These are phyloP conservation scores for Ctena decussata DNA, from an alignment of 2,888 invertebrate genomes.

Conservation along the genomic window DNA sequence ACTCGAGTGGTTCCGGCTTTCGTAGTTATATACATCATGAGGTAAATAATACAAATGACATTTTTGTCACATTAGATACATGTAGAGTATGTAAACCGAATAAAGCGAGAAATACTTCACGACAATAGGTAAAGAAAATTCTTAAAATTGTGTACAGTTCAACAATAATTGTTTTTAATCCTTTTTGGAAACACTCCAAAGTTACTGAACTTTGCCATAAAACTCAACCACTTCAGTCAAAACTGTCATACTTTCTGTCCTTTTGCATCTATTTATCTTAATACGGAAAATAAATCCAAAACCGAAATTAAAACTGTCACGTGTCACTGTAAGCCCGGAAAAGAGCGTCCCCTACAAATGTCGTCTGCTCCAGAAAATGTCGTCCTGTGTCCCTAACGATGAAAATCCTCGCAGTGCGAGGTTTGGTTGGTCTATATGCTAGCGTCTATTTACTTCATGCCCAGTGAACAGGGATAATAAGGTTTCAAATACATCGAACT, in stretches of 20 bases:
- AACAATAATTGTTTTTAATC: neutral
- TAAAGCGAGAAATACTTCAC: neutral
- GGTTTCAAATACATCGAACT: slow-evolving; percentile 7
- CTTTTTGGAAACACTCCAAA: slow-evolving; percentile 1
- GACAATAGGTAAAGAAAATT: neutral
- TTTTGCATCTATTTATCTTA: neutral
- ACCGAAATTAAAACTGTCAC: neutral
- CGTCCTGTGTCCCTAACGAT: neutral
- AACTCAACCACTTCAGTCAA: neutral
- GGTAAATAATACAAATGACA: too few species aligned
- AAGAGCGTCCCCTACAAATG: neutral
- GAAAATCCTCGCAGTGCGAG: neutral
- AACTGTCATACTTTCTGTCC: neutral
- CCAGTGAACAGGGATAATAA: neutral
- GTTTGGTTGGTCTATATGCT: neutral
- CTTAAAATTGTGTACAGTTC: neutral
- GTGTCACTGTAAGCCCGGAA: neutral
- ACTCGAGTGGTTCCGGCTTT: slow-evolving; percentile 1
- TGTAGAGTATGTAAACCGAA: neutral
- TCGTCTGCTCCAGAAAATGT: neutral
- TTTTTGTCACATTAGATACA: slow-evolving; percentile 2
- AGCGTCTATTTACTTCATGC: slow-evolving; percentile 9
- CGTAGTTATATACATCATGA: neutral
- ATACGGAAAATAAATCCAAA: neutral
- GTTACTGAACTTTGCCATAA: neutral